Conservation (phyloP, 2,888 invertebrate genomes). For the Ophion ventricosus region DNA sequence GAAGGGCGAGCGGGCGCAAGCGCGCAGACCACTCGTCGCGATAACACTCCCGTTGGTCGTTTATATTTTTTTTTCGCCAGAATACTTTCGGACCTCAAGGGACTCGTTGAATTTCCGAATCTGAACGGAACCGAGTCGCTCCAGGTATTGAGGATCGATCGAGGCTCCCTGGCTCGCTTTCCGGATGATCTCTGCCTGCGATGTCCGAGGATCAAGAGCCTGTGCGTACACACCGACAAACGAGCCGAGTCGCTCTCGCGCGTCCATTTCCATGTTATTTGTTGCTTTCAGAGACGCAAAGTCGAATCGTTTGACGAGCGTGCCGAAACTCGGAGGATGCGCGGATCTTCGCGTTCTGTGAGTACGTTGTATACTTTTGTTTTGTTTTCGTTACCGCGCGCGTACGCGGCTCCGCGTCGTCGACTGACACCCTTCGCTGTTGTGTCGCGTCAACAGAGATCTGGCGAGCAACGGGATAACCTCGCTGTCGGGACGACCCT, state of each 20-base stretch:
- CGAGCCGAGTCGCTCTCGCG: not conserved
- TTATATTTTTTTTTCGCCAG: conserved; percentile 85
- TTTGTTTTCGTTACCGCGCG: not conserved
- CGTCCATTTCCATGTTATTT: not conserved
- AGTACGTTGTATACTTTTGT: conserved; percentile 83
- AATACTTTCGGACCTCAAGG: conserved; percentile 93
- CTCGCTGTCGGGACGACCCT: conserved; percentile 88
- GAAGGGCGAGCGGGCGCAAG: not conserved
- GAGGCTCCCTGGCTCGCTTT: conserved; percentile 90
- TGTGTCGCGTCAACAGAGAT: conserved; percentile 87
- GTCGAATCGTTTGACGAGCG: conserved; percentile 90
- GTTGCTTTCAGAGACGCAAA: conserved; percentile 90
- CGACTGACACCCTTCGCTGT: too few relatives aligned
- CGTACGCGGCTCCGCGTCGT: too few relatives aligned
- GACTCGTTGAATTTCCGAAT: conserved; percentile 91
- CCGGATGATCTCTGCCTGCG: conserved; percentile 90
- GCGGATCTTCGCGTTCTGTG: conserved; percentile 93
- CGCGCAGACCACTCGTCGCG: too few relatives aligned
- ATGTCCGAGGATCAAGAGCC: conserved; percentile 91
- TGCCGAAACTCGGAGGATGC: conserved; percentile 92
- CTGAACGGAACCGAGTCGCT: conserved; percentile 91
- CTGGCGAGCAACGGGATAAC: conserved; percentile 93
- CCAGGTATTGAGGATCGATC: conserved; percentile 92
- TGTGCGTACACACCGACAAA: conserved; percentile 87
- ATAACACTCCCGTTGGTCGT: too few relatives aligned